Evolutionary conservation across 1,140 invertebrate genomes (phyloP).

Genomic region (Mya arenaria): DNA sequence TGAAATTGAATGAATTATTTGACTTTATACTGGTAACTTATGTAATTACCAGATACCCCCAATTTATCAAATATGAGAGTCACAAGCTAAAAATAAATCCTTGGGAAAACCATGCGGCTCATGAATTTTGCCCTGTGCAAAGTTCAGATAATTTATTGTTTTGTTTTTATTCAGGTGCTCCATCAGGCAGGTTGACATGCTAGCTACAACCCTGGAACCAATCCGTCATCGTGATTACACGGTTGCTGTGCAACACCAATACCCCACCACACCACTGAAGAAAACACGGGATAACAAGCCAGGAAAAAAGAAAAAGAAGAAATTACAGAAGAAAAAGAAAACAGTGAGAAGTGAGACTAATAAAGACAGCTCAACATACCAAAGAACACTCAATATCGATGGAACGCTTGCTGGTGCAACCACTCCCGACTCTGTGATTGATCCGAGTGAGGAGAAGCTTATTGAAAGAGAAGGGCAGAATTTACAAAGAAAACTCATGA

Average conservation of each 20-base stretch:
- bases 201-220: conserved; percentile 76
- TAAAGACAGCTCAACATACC: not conserved
- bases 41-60: too few relatives aligned
- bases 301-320: conserved; percentile 39
- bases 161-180: conserved; percentile 62
- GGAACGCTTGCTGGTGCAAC: conserved; percentile 34
- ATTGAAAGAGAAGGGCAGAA: not conserved
- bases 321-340: conserved; percentile 30
- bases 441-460: conserved; percentile 5
- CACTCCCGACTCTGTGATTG: conserved; percentile 28
- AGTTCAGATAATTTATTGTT: not conserved
- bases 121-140: not conserved
- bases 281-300: conserved; percentile 30
- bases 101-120: too few relatives aligned
- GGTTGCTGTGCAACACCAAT: conserved; percentile 61
- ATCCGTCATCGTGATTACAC: conserved; percentile 75
- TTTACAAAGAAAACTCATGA: not conserved
- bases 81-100: too few relatives aligned
- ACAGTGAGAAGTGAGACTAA: not conserved
- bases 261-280: conserved; percentile 68
- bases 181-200: conserved; percentile 70
- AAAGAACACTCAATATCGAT: conserved; percentile 29
- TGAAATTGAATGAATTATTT: too few relatives aligned
- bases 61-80: too few relatives aligned
- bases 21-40: too few relatives aligned